phyloP scores from a whole-genome alignment of 2,797 vertebrate species.

The Sebastes cheni region DNA sequence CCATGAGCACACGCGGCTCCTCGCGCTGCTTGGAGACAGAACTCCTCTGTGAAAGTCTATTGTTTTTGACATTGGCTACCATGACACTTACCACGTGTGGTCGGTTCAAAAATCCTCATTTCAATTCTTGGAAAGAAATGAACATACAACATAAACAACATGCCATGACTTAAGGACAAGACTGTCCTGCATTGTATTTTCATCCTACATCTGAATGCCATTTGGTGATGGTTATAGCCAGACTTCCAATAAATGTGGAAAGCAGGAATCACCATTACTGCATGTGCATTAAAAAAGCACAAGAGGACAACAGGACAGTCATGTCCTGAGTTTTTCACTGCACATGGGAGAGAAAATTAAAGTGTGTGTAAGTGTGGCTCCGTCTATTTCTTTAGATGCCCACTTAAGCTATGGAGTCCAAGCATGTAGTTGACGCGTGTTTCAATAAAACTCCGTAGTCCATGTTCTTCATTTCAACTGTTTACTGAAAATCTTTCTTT shows the following conservation, averaged over 20 bases:
- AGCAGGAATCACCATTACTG: background rate
- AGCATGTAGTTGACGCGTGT: no score
- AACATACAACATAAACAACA: background rate
- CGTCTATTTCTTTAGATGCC: no score
- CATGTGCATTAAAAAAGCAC: background rate
- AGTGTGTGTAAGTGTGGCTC: no score
- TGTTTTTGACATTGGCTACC: conserved; percentile 7
- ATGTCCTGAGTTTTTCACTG: background rate
- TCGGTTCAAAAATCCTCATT: background rate
- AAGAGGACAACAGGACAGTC: background rate
- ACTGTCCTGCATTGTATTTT: no score
- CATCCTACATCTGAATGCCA: background rate
- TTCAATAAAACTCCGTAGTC: no score
- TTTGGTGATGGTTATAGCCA: background rate
- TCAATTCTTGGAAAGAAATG: background rate
- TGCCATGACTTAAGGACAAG: no score
- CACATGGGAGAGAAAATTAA: background rate
- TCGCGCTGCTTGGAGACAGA: background rate
- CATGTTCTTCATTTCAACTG: no score
- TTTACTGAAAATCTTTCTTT: no score
- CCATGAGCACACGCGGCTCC: background rate
- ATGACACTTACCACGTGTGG: background rate
- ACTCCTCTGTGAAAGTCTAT: conserved; percentile 6
- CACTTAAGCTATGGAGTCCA: no score
- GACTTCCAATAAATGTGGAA: background rate